Percentiles rank a stretch among this genome's conserved stretches.
Evolutionary conservation across 2,888 invertebrate species (phyloP).

Genomic region (Minunthozetes semirufus): DNA sequence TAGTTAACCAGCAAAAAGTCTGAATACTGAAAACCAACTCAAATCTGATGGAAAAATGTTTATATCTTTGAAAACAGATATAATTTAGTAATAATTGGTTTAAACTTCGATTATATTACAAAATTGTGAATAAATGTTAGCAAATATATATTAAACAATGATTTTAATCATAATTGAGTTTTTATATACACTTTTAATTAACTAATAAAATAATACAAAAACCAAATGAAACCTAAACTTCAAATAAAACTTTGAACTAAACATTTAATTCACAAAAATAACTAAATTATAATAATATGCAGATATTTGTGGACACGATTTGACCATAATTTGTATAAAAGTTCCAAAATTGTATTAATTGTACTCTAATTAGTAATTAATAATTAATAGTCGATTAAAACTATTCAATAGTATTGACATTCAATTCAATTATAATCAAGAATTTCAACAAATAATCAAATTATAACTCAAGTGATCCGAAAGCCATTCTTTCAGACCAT

Average conservation of each 20-base stretch:
- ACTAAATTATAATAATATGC: too few relatives aligned
- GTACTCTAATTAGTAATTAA: neutral
- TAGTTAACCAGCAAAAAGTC: too few relatives aligned
- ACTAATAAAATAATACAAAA: conserved; percentile 18
- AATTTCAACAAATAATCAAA: neutral
- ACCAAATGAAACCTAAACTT: neutral
- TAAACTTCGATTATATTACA: neutral
- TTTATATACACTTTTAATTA: neutral
- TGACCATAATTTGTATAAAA: too few relatives aligned
- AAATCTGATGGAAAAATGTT: too few relatives aligned
- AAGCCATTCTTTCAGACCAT: too few relatives aligned
- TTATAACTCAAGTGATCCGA: too few relatives aligned
- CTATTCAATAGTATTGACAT: neutral
- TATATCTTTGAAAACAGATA: too few relatives aligned
- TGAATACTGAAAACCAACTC: too few relatives aligned
- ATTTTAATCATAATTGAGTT: conserved; percentile 8
- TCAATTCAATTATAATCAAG: neutral
- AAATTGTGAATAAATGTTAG: neutral
- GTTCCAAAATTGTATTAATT: too few relatives aligned
- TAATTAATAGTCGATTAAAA: neutral
- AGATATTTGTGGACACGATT: too few relatives aligned
- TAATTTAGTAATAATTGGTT: too few relatives aligned
- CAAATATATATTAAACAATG: neutral
- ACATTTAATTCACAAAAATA: too few relatives aligned
- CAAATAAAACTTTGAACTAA: neutral